Base-by-base conservation (phyloP, 2,888 invertebrate genomes). In the Dinocampus coccinellae region DNA sequence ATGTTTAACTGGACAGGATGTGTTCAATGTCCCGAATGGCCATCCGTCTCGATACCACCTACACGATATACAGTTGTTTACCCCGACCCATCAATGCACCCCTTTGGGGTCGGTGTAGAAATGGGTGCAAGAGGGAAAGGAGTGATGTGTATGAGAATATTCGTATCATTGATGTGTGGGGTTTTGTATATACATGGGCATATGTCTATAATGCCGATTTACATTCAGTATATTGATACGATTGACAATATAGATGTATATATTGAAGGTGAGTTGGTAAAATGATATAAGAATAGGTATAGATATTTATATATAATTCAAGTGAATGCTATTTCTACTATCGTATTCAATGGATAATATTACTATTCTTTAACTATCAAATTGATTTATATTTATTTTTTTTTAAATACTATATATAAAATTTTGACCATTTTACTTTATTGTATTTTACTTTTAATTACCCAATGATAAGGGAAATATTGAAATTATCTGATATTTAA, bases 1-100 rank as follows among this genome's bases (percentile, higher is more conserved):
- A 83, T 82, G 81, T 84, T 82, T 81, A 82, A 82, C 82, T 79
- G 78, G 81, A 84, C 82, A 78, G 81, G 81, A 82, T 80, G 80
- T 79, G 82, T 76, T 82, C 80, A 84, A 84, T 85, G 83, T 83
- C 79, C 84, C 81, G 83, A 83, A 85, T 83, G 80, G 79, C 84
- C 82, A 83, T 84, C 82, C 82, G 80, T 82, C 84, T 82, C 82
- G 78, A 78, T 80, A 79, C 78, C 77, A 75, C 76, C 75, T 73
- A 72, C 73, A 68, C 73, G 74, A 76, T 73, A 74, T 72, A 69
- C 60, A 53, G 61, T 62, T 73, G 70, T 62, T 55, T 69, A 60
- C 66, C 68, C 9, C 64, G 34, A 68, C 72, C 42, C 64, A 66
- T 39, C 60, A 24, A 70, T 70, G 64, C 65, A 65, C 65, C 53